Evolutionary conservation across 92 coral and sea anemone species (phyloP).

Genomic region (Virgularia gustaviana): DNA sequence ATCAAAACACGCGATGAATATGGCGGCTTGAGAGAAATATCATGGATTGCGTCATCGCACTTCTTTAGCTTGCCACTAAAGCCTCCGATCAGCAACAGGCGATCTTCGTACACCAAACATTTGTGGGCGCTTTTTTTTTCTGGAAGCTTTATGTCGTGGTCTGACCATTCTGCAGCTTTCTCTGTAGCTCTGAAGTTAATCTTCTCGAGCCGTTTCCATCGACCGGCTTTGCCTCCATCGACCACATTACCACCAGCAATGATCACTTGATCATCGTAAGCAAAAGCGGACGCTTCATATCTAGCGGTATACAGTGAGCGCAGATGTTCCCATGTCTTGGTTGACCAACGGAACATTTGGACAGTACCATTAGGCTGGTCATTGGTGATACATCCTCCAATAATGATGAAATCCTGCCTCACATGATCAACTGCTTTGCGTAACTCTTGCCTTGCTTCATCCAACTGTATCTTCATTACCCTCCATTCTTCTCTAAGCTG

Average conservation of each 20-base stretch:
- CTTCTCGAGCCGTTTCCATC: background rate
- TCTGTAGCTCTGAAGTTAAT: background rate
- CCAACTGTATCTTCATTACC: background rate
- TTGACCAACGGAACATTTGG: conserved; percentile 8
- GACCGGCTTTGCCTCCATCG: background rate
- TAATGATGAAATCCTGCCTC: background rate
- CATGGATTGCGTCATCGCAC: background rate
- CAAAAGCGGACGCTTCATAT: conserved; percentile 11
- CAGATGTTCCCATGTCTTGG: background rate
- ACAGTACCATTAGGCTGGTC: background rate
- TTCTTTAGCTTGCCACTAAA: background rate
- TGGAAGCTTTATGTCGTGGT: background rate
- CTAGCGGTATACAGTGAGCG: background rate
- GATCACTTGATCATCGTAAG: conserved; percentile 10
- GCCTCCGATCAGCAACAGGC: background rate
- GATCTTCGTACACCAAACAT: background rate
- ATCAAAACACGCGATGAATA: background rate
- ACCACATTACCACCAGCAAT: background rate
- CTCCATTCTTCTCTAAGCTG: background rate
- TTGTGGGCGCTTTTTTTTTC: background rate
- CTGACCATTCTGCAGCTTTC: background rate
- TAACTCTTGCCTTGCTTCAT: background rate
- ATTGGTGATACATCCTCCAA: background rate
- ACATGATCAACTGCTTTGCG: background rate
- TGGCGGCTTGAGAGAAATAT: conserved; percentile 1